Conservation (phyloP, 2,797 vertebrate species). For the Lates japonicus region DNA sequence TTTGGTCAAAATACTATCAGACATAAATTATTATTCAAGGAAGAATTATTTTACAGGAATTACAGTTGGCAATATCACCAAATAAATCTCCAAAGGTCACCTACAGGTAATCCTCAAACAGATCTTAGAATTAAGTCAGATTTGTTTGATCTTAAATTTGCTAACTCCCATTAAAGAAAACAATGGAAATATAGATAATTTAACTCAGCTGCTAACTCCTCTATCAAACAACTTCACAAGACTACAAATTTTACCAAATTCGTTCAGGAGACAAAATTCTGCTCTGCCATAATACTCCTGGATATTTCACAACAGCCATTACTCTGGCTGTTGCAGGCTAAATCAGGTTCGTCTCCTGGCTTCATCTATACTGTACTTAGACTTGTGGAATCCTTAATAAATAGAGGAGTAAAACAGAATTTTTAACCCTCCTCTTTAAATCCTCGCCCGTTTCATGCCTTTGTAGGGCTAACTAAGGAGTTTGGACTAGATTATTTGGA, state of each 20-base stretch:
- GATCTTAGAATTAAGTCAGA: not conserved
- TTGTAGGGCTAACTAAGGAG: slow-evolving; percentile 39
- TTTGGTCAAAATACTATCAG: not conserved
- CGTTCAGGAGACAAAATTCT: not conserved
- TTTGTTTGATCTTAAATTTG: not conserved
- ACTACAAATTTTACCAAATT: not conserved
- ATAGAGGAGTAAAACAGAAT: slow-evolving; percentile 12
- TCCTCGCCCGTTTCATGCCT: slow-evolving; percentile 17
- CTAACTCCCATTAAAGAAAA: not conserved
- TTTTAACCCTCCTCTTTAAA: slow-evolving; percentile 19
- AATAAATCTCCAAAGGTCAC: slow-evolving; percentile 6
- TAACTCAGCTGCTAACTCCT: not conserved
- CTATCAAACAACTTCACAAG: slow-evolving; percentile 1
- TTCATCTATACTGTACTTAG: slow-evolving; percentile 20
- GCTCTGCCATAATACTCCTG: slow-evolving; percentile 9
- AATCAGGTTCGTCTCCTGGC: not conserved
- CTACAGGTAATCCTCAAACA: slow-evolving; percentile 8
- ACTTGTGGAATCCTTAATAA: slow-evolving; percentile 29
- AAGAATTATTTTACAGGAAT: not conserved
- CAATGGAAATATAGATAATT: slow-evolving; percentile 12
- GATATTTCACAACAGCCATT: slow-evolving; percentile 12
- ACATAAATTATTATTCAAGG: not conserved
- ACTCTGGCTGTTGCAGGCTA: not conserved
- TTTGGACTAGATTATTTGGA: slow-evolving; percentile 58
- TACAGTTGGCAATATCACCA: not conserved